Base-by-base conservation (phyloP, 2,888 invertebrate genomes). In the Melanophora roralis region DNA sequence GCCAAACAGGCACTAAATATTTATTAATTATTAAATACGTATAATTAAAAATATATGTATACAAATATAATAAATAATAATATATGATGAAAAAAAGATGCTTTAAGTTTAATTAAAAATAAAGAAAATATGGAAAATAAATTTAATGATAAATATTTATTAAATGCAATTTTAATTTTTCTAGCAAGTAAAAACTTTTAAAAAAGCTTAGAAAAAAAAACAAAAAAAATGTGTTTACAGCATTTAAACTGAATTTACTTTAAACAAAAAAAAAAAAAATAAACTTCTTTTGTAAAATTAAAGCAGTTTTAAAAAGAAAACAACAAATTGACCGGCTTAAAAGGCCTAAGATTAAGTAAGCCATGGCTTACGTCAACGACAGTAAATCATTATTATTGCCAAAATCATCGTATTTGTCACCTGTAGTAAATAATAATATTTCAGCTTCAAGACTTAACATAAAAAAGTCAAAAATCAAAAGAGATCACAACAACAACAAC, bases 311-410 rank as follows among this genome's bases (percentile, higher is more conserved):
- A 19, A 51, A 45, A 3, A 57, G 14, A 27, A 68, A 9, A 40
- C 34, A 67, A 73, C 60, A 75, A 72, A 72, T 72, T 76, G 76
- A 72, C 72, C 62, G 67, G 76, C 80, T 67, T 76, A 32, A 68
- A 80, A 62, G 72, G 67, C 71, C 60, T 36, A 14, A 27, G 38
- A 64, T 59, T 21, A 34, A 43, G 72, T 80, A 72, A 80, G 76
- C 68, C 68, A 80, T 80, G 80, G 80, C 80, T 76, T 80, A 73
- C 72, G 76, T 64, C 59, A 19, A 68, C 59, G 27, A 34, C 51
- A 67, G 68, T 27, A 80, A 68, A 67, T 43, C 72, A 75, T 62
- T 38, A 8, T 1, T 32, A 53, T 38, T 32, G 51, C 19, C 64
- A 67, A 14, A 16, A 59, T 65, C 60, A 47, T 9, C 47, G 36